Conservation (phyloP, 2,797 vertebrate genomes). For the Cryptoprocta ferox region DNA sequence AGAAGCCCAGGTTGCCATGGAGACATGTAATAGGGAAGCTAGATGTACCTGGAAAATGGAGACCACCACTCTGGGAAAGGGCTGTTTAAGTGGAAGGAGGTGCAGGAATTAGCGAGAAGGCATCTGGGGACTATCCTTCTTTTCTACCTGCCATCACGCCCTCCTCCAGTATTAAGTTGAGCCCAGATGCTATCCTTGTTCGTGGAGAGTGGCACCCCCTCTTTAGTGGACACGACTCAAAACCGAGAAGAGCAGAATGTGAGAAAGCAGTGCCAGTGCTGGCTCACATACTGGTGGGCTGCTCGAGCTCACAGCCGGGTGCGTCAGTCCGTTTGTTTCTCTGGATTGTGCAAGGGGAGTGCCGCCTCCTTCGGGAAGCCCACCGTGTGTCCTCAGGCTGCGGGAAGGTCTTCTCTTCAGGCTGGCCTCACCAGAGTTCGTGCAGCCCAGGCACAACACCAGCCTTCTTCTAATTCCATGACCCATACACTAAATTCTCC, state of each 20-base stretch:
- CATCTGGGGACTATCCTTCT: accelerated
- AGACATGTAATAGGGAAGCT: background rate
- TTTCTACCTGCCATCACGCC: background rate
- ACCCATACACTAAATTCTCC: background rate
- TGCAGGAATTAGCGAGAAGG: background rate
- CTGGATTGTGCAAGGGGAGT: too few relatives aligned
- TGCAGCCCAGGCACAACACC: background rate
- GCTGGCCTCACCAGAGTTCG: background rate
- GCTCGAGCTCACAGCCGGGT: too few relatives aligned
- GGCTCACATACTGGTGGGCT: background rate
- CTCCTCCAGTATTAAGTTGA: background rate
- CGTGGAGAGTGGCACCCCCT: background rate
- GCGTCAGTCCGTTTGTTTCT: background rate
- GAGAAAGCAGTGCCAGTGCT: background rate
- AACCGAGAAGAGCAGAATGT: background rate
- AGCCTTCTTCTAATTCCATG: background rate
- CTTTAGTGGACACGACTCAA: background rate
- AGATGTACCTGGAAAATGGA: background rate
- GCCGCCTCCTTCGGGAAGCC: background rate
- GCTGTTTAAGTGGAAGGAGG: background rate
- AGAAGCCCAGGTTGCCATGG: background rate
- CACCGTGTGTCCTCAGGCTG: background rate
- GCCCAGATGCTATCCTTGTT: background rate
- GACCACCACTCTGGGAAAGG: background rate
- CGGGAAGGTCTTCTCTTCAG: background rate